These are phyloP conservation scores for Sceloporus undulatus DNA, from an alignment of 2,113 vertebrate species.

Conservation along the genomic window DNA sequence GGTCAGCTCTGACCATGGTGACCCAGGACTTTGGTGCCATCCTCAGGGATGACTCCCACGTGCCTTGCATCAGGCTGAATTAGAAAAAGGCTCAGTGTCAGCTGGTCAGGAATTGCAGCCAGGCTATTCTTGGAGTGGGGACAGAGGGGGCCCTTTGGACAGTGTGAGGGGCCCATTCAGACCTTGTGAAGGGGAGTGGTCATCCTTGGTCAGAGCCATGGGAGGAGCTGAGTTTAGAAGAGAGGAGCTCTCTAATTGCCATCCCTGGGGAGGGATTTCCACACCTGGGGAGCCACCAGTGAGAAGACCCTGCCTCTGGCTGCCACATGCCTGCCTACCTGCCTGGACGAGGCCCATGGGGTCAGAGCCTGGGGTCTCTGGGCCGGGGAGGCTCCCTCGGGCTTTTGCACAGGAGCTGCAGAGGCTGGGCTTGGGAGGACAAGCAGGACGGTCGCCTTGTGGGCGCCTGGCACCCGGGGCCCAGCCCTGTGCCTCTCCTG, in stretches of 20 bases:
- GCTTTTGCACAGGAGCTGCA: slow-evolving; percentile 68
- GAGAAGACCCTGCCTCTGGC: no score
- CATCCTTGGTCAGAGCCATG: not conserved
- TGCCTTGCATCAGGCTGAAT: no score
- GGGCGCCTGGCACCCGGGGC: not conserved
- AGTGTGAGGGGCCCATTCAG: not conserved
- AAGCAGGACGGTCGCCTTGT: not conserved
- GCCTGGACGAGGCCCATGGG: slow-evolving; percentile 65
- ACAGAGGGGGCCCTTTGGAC: no score
- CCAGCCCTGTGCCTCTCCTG: not conserved
- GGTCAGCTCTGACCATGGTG: no score
- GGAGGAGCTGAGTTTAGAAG: not conserved
- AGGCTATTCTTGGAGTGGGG: no score
- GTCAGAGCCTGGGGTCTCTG: slow-evolving; percentile 73
- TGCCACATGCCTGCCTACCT: not conserved
- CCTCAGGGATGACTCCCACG: no score
- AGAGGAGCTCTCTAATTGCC: not conserved
- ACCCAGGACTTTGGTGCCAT: no score
- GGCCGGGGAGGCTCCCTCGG: slow-evolving; percentile 69
- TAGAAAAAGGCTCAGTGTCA: no score
- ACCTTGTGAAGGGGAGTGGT: not conserved
- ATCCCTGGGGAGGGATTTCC: not conserved
- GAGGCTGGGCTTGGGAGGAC: slow-evolving; percentile 50
- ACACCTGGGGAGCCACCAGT: no score
- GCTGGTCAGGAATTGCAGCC: no score